phyloP scores from a whole-genome alignment of 2,113 vertebrate genomes.

The Pontoporia blainvillei region DNA sequence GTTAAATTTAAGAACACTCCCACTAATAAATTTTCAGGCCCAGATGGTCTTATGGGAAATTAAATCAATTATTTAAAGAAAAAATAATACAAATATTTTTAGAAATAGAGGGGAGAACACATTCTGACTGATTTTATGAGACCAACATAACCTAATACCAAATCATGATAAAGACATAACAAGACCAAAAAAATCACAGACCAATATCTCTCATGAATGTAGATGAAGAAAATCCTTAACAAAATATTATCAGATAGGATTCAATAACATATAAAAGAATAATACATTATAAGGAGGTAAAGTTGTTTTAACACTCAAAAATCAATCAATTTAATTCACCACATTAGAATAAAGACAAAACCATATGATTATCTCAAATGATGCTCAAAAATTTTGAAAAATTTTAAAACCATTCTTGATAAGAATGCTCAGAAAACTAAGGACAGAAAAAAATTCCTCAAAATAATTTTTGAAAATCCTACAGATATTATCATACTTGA shows the following conservation, averaged over 20 bases:
- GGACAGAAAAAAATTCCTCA: background rate
- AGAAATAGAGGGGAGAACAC: background rate
- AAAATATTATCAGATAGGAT: background rate
- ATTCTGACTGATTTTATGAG: background rate
- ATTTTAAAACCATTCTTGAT: background rate
- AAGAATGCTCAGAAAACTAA: background rate
- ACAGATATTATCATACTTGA: background rate
- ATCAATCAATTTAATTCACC: background rate
- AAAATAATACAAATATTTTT: background rate
- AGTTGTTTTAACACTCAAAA: background rate
- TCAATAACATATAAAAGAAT: background rate
- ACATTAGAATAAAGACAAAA: background rate
- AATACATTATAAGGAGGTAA: background rate
- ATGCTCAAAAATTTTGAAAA: background rate
- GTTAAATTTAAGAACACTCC: background rate
- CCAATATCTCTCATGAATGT: background rate
- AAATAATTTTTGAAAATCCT: background rate
- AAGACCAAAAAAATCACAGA: too few relatives aligned
- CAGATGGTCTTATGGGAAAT: background rate
- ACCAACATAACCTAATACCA: background rate
- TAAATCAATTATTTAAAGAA: background rate
- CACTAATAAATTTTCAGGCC: background rate
- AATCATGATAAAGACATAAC: background rate
- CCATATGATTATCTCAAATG: background rate
- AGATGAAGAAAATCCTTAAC: background rate